These are phyloP conservation scores for Oryzias woworae DNA, from an alignment of 2,113 vertebrate species.

Conservation along the genomic window DNA sequence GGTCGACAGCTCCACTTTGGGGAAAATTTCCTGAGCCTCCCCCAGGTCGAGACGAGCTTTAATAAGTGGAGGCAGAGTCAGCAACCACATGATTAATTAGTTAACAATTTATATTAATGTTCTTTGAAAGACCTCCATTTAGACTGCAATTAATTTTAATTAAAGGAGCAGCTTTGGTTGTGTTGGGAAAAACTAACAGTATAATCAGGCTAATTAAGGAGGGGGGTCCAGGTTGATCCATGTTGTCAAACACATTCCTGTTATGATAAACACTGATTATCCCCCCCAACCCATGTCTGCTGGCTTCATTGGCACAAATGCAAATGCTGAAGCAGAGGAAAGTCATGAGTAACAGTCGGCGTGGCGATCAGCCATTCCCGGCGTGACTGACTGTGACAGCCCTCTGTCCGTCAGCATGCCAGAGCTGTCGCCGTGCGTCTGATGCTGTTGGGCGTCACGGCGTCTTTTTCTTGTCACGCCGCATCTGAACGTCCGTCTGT, in stretches of 20 bases:
- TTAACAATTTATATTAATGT: slow-evolving; percentile 79
- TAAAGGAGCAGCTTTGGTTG: slow-evolving; percentile 66
- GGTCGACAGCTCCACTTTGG: slow-evolving; percentile 5
- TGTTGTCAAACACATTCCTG: slow-evolving; percentile 57
- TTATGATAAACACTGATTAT: slow-evolving; percentile 48
- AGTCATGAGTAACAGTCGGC: slow-evolving; percentile 43
- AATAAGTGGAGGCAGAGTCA: slow-evolving; percentile 40
- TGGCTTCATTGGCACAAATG: slow-evolving; percentile 4
- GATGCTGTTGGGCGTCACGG: slow-evolving; percentile 50
- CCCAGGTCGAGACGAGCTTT: slow-evolving; percentile 46
- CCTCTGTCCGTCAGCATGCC: slow-evolving; percentile 64
- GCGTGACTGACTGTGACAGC: slow-evolving; percentile 63
- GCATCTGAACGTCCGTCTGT: slow-evolving; percentile 61
- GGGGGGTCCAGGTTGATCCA: slow-evolving; percentile 67
- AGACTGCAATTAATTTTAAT: slow-evolving; percentile 79
- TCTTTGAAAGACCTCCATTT: slow-evolving; percentile 78
- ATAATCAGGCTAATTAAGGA: slow-evolving; percentile 76
- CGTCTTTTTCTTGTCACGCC: slow-evolving; percentile 64
- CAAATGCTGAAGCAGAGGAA: slow-evolving; percentile 38
- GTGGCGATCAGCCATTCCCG: slow-evolving; percentile 65
- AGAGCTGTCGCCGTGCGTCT: slow-evolving; percentile 39
- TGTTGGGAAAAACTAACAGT: slow-evolving; percentile 68
- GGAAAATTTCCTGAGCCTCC: slow-evolving; percentile 20
- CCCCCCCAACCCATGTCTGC: not conserved
- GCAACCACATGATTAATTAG: slow-evolving; percentile 76